Conservation (phyloP, 2,888 invertebrate genomes). For the Cancer borealis region DNA sequence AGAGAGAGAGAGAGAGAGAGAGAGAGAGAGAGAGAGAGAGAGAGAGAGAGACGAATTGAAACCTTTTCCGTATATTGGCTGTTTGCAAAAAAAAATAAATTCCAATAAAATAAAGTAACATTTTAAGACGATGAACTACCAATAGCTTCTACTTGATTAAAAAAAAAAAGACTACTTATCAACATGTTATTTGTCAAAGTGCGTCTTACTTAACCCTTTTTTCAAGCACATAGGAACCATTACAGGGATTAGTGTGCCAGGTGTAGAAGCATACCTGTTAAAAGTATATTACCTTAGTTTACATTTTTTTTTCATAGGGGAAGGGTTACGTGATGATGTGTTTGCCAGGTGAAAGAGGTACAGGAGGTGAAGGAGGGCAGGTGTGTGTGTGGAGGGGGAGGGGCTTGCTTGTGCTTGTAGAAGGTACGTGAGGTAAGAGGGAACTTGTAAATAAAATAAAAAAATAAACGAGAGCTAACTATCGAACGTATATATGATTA, state of each 20-base stretch:
- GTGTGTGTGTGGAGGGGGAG: background rate
- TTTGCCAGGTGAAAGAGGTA: background rate
- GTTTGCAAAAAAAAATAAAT: background rate
- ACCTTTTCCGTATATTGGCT: background rate
- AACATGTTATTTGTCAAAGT: too few relatives aligned
- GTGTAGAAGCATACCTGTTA: background rate
- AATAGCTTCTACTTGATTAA: background rate
- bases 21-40: conserved; percentile 51
- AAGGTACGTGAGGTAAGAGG: too few relatives aligned
- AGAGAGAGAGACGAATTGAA: background rate
- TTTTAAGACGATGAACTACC: background rate
- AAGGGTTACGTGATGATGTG: background rate
- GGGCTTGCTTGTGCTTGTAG: background rate
- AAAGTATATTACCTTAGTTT: background rate
- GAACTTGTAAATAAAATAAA: too few relatives aligned
- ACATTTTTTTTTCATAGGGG: background rate
- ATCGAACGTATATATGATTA: background rate
- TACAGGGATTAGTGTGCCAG: background rate
- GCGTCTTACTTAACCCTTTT: background rate
- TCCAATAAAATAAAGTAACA: background rate
- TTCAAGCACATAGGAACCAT: background rate
- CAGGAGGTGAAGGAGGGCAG: background rate
- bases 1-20: conserved; percentile 43
- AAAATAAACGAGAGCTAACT: background rate
- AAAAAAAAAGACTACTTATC: background rate